These are phyloP conservation scores for Candidula unifasciata DNA, from an alignment of 2,888 invertebrate genomes.

Conservation along the genomic window DNA sequence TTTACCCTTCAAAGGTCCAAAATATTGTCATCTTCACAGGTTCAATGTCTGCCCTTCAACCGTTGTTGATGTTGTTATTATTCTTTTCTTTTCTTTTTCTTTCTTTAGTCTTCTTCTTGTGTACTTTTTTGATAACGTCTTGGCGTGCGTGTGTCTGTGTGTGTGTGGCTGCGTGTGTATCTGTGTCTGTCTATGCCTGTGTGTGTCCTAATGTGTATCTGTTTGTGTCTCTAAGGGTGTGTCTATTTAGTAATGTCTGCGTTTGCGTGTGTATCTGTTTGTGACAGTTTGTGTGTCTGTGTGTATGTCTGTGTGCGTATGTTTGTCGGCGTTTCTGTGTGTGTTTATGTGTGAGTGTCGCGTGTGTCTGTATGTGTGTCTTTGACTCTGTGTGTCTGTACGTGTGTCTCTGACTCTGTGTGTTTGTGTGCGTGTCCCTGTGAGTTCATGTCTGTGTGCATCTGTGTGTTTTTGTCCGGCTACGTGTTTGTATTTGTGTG, in stretches of 20 bases:
- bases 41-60: too few species aligned
- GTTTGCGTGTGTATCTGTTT: neutral
- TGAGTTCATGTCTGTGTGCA: neutral
- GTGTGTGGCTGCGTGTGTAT: neutral
- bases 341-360: neutral
- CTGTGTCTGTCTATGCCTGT: neutral
- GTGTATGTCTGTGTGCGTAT: neutral
- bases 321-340: neutral
- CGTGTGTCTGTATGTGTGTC: conserved; percentile 12
- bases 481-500: conserved; percentile 8
- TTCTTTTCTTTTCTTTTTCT: too few species aligned
- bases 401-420: neutral
- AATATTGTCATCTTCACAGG: too few species aligned
- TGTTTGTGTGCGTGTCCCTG: neutral
- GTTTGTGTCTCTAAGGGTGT: neutral
- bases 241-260: conserved; percentile 1
- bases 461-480: neutral
- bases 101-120: too few species aligned
- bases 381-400: neutral
- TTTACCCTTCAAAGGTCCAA: too few species aligned
- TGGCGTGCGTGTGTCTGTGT: neutral
- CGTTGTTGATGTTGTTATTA: too few species aligned
- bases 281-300: neutral
- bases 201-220: neutral
- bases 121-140: too few species aligned